A percentile compares a stretch with the other conserved stretches of the same genome.
Conservation (phyloP, 2,797 vertebrate species). For the Loriculus beryllinus region DNA sequence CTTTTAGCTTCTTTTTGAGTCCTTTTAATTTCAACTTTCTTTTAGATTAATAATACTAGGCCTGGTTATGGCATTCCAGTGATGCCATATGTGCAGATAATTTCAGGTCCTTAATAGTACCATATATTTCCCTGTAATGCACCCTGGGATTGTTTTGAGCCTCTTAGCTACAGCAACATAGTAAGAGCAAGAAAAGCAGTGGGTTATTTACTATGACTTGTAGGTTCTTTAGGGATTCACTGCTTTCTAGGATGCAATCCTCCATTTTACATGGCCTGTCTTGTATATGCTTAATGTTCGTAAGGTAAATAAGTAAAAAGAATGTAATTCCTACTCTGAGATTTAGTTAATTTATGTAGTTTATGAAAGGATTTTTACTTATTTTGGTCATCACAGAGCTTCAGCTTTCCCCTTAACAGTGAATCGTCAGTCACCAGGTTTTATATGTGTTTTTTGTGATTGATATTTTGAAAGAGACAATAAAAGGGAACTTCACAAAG, state of each 20-base stretch:
- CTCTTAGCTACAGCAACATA: constrained; percentile 27
- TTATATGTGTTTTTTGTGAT: constrained; percentile 24
- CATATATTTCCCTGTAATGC: constrained; percentile 52
- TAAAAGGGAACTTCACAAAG: constrained; percentile 42
- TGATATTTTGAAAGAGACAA: constrained; percentile 37
- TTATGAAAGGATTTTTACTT: constrained; percentile 35
- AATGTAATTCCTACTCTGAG: background rate
- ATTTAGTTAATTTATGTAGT: constrained; percentile 8
- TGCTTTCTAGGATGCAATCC: constrained; percentile 24
- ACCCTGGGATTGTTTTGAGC: constrained; percentile 40
- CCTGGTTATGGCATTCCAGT: constrained; percentile 7
- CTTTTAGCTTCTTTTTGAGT: background rate
- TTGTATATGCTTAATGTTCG: constrained; percentile 11
- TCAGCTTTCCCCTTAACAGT: constrained; percentile 22
- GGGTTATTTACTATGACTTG: constrained; percentile 41
- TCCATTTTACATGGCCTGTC: constrained; percentile 9
- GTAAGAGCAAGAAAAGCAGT: constrained; percentile 35
- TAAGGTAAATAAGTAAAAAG: constrained; percentile 47
- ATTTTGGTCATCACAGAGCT: background rate
- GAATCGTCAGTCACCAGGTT: background rate
- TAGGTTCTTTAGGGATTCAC: constrained; percentile 36
- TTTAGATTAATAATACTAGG: constrained; percentile 27
- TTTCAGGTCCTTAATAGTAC: constrained; percentile 50
- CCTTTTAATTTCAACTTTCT: constrained; percentile 25
- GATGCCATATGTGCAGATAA: constrained; percentile 59